These are phyloP conservation scores for Dasysyrphus tricinctus DNA, from an alignment of 2,888 invertebrate species.

Conservation along the genomic window DNA sequence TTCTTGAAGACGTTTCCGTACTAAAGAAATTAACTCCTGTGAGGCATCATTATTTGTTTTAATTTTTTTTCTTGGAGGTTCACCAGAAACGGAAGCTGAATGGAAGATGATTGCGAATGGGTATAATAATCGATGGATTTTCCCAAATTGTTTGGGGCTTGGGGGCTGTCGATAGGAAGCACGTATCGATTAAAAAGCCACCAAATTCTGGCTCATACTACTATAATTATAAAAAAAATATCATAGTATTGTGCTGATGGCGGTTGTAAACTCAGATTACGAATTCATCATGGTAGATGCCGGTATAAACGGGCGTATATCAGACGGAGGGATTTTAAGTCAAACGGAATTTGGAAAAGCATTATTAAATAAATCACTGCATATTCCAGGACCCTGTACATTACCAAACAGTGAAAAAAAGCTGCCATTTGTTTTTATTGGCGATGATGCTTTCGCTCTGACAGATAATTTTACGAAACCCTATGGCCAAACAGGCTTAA, in stretches of 20 bases:
- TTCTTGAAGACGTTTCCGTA: too few relatives aligned
- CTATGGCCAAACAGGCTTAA: neutral
- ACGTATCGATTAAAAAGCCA: constrained; percentile 27
- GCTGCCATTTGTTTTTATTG: constrained; percentile 23
- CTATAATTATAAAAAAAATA: constrained; percentile 50
- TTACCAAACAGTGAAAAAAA: constrained; percentile 10
- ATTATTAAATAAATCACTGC: constrained; percentile 17
- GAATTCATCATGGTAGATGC: constrained; percentile 48
- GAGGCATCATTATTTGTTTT: too few relatives aligned
- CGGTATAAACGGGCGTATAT: constrained; percentile 47
- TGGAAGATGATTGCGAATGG: too few relatives aligned
- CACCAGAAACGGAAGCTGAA: too few relatives aligned
- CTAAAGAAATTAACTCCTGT: too few relatives aligned
- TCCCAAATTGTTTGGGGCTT: constrained; percentile 7
- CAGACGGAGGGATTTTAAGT: constrained; percentile 55
- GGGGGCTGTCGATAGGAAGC: constrained; percentile 6
- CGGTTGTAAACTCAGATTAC: constrained; percentile 46
- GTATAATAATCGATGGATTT: constrained; percentile 13
- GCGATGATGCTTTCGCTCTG: constrained; percentile 17
- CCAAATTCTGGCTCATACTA: constrained; percentile 44
- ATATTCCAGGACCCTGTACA: neutral
- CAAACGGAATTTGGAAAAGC: constrained; percentile 40
- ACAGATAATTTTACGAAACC: constrained; percentile 18
- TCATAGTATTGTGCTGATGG: constrained; percentile 49
- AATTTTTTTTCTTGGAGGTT: too few relatives aligned